These are phyloP conservation scores for Heliothis virescens DNA, from an alignment of 1,140 invertebrate species.

Conservation along the genomic window DNA sequence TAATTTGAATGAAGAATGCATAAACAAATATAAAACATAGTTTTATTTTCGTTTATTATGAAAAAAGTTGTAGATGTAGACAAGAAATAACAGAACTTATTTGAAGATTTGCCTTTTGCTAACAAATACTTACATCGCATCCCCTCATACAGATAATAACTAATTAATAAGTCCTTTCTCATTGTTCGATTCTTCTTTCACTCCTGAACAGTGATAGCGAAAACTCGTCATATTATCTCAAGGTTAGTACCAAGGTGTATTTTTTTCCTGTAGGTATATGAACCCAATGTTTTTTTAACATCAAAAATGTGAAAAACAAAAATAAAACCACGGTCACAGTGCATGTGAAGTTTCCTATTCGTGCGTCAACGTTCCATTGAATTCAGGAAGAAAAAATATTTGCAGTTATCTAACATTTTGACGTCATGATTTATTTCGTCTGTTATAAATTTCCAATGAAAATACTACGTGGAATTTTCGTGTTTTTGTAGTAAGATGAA, in stretches of 20 bases:
- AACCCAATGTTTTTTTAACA: constrained; percentile 1
- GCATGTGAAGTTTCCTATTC: constrained; percentile 55
- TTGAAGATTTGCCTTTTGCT: too few species aligned
- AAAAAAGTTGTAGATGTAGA: too few species aligned
- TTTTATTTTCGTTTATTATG: too few species aligned
- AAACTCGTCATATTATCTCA: background rate
- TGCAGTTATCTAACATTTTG: constrained; percentile 43
- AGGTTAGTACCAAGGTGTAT: background rate
- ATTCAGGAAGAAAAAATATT: constrained; percentile 56
- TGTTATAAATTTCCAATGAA: constrained; percentile 47
- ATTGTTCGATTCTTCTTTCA: too few species aligned
- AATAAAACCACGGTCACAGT: constrained; percentile 61
- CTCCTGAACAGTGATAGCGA: background rate
- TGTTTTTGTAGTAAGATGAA: constrained; percentile 33
- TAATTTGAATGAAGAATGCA: too few species aligned
- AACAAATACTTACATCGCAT: too few species aligned
- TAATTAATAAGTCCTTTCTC: too few species aligned
- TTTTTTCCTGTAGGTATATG: constrained; percentile 11
- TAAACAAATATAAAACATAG: too few species aligned
- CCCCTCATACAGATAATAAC: too few species aligned
- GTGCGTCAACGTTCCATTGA: constrained; percentile 67
- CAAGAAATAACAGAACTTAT: too few species aligned
- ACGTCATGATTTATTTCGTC: constrained; percentile 28
- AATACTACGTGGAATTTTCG: constrained; percentile 31
- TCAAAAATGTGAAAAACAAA: constrained; percentile 48